phyloP scores from a whole-genome alignment of 2,888 invertebrate species.

The Subacronicta megacephala region DNA sequence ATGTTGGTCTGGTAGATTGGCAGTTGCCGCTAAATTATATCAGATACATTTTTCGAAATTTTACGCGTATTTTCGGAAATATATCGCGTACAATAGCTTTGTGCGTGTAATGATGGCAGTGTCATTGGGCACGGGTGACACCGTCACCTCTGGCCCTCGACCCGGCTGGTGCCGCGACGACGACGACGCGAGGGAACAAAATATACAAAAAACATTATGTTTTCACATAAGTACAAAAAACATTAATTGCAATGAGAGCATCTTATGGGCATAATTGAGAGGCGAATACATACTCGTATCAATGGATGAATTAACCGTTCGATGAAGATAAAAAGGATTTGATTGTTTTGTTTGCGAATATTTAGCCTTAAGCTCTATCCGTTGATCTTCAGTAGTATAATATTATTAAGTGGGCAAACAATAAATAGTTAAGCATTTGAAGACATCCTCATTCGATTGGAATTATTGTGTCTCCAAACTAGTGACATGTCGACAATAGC shows the following conservation, averaged over 20 bases:
- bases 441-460: conserved; percentile 58
- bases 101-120: conserved; percentile 1
- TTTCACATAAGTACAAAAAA: too few species aligned
- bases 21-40: too few species aligned
- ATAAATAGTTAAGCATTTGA: conserved; percentile 22
- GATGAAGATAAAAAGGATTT: too few species aligned
- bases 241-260: too few species aligned
- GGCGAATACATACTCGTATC: too few species aligned
- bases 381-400: conserved; percentile 12
- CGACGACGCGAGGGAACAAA: conserved; percentile 26
- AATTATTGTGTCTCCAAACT: conserved; percentile 61
- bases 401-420: conserved; percentile 9
- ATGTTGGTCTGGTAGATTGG: too few species aligned
- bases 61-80: conserved; percentile 3
- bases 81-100: conserved; percentile 9
- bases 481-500: conserved; percentile 73
- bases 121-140: conserved; percentile 35
- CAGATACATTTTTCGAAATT: background rate
- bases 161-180: conserved; percentile 15
- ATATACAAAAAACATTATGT: conserved; percentile 13
- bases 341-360: background rate
- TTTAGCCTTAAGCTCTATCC: conserved; percentile 7
- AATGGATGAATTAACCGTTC: too few species aligned
- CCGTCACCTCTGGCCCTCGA: conserved; percentile 52
- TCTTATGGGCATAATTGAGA: too few species aligned